Conservation (phyloP, 2,113 vertebrate species). For the Scalopus aquaticus region DNA sequence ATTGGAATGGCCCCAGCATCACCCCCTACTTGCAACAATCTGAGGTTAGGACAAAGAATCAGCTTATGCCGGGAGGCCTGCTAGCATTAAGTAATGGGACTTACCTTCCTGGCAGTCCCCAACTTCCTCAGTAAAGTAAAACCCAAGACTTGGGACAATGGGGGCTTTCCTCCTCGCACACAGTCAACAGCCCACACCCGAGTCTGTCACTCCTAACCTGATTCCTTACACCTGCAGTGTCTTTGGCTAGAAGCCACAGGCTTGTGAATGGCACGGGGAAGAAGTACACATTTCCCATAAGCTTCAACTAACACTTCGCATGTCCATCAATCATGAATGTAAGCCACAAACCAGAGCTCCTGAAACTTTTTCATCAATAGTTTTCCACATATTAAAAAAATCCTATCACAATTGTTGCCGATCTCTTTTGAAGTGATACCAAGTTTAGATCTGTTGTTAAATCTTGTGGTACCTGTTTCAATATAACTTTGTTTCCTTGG, state of each 20-base stretch:
- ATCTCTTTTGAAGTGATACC: neutral
- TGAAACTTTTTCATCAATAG: neutral
- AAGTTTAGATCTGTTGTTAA: neutral
- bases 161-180: neutral
- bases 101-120: neutral
- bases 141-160: neutral
- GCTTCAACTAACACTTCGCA: neutral
- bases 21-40: neutral
- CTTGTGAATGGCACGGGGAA: neutral
- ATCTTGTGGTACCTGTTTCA: neutral
- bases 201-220: neutral
- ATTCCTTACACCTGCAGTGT: neutral
- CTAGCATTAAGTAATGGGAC: neutral
- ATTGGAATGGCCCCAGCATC: neutral
- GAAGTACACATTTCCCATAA: neutral
- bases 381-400: neutral
- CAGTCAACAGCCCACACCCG: neutral
- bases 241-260: neutral
- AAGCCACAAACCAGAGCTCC: neutral
- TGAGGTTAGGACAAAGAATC: neutral
- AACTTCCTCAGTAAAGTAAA: neutral
- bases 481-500: neutral
- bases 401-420: neutral
- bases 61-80: neutral
- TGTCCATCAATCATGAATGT: conserved; percentile 6